Base-by-base conservation (phyloP, 2,888 invertebrate species). In the Trichogramma evanescens region DNA sequence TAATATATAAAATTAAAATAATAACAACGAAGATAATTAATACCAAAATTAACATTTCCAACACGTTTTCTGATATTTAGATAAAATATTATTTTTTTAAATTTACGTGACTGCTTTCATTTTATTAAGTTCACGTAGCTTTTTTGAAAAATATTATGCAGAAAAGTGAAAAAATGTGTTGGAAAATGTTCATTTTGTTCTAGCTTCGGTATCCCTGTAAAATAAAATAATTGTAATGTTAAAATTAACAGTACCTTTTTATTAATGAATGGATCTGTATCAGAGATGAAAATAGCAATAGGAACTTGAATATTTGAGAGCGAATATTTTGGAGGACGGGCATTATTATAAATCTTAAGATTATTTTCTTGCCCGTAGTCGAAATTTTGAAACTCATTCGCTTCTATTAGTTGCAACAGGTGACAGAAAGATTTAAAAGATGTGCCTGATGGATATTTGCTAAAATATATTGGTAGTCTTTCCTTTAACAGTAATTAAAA, bases 251-350 rank as follows among this genome's bases (percentile, higher is more conserved):
- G 75, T 75, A 83, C 83, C 65, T 71, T 68, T 41, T 83, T 79
- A 67, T 84, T 84, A 0, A 89, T 83, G 3, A 92, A 75, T 84
- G 86, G 87, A 74, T 92, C 93, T 66, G 89, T 87, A 46, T 84
- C 78, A 0, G 84, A 83, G 68, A 84, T 87, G 65, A 88, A 84
- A 49, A 91, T 72, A 48, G 85, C 84, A 3, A 88, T 66, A 0
- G 88, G 88, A n/a, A 84, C 76, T 6, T 82, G 82, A 54, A 89
- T 83, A 61, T 82, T 82, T n/a, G 80, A 77, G 8, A 88, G 40
- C 55, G 84, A 80, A 68, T 89, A 89, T 57, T 80, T 77, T 0
- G 89, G 88, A 0, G 89, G 88, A 0, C 68, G 69, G 0, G 69
- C 65, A 0, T 75, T 80, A 4, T 86, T 85, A 67, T 89, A 89